Conservation (phyloP, 2,888 invertebrate species). For the Agrochola litura region DNA sequence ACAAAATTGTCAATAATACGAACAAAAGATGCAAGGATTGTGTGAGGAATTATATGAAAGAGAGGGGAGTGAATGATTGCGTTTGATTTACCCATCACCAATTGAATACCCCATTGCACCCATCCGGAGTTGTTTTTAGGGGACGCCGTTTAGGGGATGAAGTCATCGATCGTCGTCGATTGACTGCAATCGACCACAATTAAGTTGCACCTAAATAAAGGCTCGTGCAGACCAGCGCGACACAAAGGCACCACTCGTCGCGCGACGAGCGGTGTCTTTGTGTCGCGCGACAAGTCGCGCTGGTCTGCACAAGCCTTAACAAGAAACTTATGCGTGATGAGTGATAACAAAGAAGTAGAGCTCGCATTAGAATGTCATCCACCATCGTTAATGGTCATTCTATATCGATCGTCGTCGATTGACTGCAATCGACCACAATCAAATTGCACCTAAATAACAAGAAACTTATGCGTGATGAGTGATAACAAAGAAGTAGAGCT, state of each 20-base stretch:
- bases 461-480: slow-evolving; percentile 6
- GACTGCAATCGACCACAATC: too few relatives aligned
- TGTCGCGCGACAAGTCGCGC: too few relatives aligned
- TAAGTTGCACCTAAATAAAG: background rate
- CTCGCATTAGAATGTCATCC: slow-evolving; percentile 34
- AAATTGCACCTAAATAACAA: background rate
- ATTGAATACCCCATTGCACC: background rate
- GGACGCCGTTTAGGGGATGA: background rate
- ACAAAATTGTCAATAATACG: too few relatives aligned
- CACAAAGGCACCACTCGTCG: too few relatives aligned
- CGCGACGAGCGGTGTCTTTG: too few relatives aligned
- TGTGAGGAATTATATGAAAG: too few relatives aligned
- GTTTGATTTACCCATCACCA: background rate
- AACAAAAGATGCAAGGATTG: too few relatives aligned
- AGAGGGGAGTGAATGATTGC: too few relatives aligned
- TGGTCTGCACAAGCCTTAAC: too few relatives aligned
- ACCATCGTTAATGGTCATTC: slow-evolving; percentile 54
- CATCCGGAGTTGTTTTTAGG: background rate
- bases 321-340: slow-evolving; percentile 10
- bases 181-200: background rate
- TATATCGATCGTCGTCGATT: too few relatives aligned
- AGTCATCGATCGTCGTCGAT: background rate
- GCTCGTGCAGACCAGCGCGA: too few relatives aligned
- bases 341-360: slow-evolving; percentile 30
- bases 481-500: slow-evolving; percentile 32